Evolutionary conservation across 2,113 vertebrate genomes (phyloP).

Genomic region (Sula dactylatra): DNA sequence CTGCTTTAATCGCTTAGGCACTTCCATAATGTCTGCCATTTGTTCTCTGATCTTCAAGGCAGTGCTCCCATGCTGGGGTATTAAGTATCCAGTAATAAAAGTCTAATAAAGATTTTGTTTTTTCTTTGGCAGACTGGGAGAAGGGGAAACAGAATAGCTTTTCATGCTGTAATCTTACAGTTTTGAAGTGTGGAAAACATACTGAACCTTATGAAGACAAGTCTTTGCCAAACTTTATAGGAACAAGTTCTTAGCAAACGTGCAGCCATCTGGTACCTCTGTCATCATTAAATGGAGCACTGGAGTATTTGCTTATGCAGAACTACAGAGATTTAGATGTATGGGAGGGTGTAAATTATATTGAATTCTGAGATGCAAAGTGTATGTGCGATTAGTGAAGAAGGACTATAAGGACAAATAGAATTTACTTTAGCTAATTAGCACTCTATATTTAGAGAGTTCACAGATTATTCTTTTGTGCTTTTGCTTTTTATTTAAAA

Average conservation of each 20-base stretch:
- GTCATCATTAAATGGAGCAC: neutral
- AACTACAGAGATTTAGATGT: neutral
- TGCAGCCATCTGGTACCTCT: slow-evolving; percentile 29
- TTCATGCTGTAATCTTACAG: neutral
- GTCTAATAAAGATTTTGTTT: neutral
- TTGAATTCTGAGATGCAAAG: neutral
- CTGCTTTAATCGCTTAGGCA: neutral
- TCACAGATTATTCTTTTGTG: neutral
- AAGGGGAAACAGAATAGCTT: neutral
- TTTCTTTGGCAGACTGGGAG: neutral
- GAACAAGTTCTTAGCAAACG: slow-evolving; percentile 13
- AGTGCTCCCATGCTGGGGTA: neutral
- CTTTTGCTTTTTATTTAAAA: neutral
- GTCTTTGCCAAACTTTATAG: neutral
- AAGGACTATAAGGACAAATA: neutral
- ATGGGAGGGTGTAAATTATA: neutral
- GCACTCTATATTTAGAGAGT: neutral
- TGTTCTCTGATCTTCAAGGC: neutral
- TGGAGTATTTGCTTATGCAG: neutral
- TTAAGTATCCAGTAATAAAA: neutral
- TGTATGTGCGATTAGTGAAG: neutral
- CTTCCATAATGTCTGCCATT: neutral
- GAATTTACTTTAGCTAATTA: neutral
- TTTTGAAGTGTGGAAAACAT: slow-evolving; percentile 2
- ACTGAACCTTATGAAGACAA: neutral